A percentile compares a stretch with the other conserved stretches of the same genome.
These are phyloP conservation scores for Aphrophora alni DNA, from an alignment of 2,888 invertebrate genomes.

Conservation along the genomic window DNA sequence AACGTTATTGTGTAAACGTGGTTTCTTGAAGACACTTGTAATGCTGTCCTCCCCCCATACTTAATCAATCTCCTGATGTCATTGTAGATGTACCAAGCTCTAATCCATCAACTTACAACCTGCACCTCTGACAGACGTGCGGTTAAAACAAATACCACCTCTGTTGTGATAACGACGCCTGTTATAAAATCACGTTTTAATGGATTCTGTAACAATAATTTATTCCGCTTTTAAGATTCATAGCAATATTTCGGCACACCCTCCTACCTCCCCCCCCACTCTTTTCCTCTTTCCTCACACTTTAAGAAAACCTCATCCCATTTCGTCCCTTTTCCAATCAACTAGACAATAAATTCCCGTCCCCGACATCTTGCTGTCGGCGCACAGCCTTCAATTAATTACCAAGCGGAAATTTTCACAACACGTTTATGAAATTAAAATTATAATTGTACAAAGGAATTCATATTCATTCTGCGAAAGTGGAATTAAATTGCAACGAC, in stretches of 20 bases:
- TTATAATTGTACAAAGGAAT: conserved; percentile 7
- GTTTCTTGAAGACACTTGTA: too few species aligned
- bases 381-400: not conserved
- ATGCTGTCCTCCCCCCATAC: too few species aligned
- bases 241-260: not conserved
- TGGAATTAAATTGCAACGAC: not conserved
- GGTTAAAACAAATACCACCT: not conserved
- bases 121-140: not conserved
- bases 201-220: conserved; percentile 1
- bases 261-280: not conserved
- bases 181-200: conserved; percentile 4
- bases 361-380: not conserved
- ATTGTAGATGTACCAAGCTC: not conserved
- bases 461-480: not conserved
- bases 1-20: too few species aligned
- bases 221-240: not conserved
- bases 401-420: not conserved
- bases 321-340: not conserved
- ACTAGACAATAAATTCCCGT: conserved; percentile 9
- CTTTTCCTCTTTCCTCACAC: not conserved
- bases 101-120: not conserved
- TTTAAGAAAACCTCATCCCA: conserved; percentile 3
- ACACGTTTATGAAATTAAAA: conserved; percentile 6
- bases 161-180: not conserved
- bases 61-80: not conserved